Evolutionary conservation across 2,113 vertebrate species (phyloP).

Genomic region (Dipodomys spectabilis): DNA sequence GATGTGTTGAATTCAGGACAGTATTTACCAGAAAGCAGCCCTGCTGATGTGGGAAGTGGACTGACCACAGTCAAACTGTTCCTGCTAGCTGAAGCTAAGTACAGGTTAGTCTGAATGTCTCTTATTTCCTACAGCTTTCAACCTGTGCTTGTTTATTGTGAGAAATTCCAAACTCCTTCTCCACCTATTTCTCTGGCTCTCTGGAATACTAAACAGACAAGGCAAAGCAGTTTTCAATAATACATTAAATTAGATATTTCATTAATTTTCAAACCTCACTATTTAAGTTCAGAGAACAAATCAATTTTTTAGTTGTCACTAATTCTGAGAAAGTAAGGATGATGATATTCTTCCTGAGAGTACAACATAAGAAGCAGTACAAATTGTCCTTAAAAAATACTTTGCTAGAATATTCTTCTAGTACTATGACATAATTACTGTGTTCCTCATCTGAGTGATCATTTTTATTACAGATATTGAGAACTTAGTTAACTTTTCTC

Average conservation of each 20-base stretch:
- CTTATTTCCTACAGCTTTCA: too few species aligned
- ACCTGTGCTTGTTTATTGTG: too few species aligned
- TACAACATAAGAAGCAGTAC: neutral
- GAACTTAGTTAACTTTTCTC: slow-evolving; percentile 11
- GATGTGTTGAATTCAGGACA: too few species aligned
- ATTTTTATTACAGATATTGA: slow-evolving; percentile 22
- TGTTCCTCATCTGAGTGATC: neutral
- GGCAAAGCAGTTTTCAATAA: too few species aligned
- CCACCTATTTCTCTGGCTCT: too few species aligned
- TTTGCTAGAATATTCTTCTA: neutral
- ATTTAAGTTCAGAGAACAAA: slow-evolving; percentile 10
- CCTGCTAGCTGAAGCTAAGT: too few species aligned
- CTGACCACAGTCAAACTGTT: too few species aligned
- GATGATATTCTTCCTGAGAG: neutral
- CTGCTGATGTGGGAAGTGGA: too few species aligned
- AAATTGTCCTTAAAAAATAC: neutral
- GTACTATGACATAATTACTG: neutral
- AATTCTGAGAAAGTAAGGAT: slow-evolving; percentile 22
- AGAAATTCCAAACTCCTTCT: too few species aligned
- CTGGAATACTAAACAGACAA: too few species aligned
- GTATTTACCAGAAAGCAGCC: too few species aligned
- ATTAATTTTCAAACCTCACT: slow-evolving; percentile 9
- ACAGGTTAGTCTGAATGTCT: too few species aligned
- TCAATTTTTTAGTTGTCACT: neutral
- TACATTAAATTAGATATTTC: slow-evolving; percentile 4